Percentiles rank a stretch among this genome's conserved stretches.
These are phyloP conservation scores for Hypanus sabinus DNA, from an alignment of 2,113 vertebrate species.

Conservation along the genomic window DNA sequence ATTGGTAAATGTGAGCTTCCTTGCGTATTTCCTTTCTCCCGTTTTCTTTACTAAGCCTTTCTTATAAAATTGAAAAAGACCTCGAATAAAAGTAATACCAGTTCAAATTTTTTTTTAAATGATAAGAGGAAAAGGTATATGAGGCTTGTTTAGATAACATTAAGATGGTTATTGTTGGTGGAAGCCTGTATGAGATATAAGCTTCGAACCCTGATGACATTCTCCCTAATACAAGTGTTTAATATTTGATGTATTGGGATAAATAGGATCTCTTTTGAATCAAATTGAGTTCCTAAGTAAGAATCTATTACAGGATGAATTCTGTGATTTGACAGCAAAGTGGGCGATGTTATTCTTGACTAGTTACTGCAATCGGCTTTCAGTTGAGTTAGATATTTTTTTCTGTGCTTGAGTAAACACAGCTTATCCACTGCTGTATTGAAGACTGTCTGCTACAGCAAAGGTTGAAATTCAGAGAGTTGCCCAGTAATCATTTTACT, in stretches of 20 bases:
- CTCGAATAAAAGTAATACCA: constrained; percentile 56
- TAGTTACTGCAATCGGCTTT: constrained; percentile 81
- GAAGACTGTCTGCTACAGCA: constrained; percentile 26
- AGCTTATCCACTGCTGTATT: constrained; percentile 68
- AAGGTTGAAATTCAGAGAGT: constrained; percentile 2
- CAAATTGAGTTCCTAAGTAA: constrained; percentile 99
- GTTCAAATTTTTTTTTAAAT: constrained; percentile 67
- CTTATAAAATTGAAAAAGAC: constrained; percentile 71
- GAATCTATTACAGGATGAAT: constrained; percentile 99
- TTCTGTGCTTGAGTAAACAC: constrained; percentile 88
- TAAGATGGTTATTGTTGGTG: constrained; percentile 77
- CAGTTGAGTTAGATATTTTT: constrained; percentile 93
- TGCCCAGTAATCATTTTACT: neutral
- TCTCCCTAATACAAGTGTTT: constrained; percentile 99
- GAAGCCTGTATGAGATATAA: constrained; percentile 61
- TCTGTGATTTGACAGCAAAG: constrained; percentile 87
- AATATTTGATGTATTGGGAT: constrained; percentile 99
- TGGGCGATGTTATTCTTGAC: constrained; percentile 87
- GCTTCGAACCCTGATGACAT: constrained; percentile 88
- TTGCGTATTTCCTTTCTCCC: constrained; percentile 61
- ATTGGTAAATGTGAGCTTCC: constrained; percentile 76
- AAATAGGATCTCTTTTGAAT: constrained; percentile 98
- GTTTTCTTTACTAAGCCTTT: constrained; percentile 70
- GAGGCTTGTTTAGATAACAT: constrained; percentile 85
- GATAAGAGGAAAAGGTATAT: constrained; percentile 72